Conservation (phyloP, 2,797 vertebrate species). For the Crocodylus rhombifer region DNA sequence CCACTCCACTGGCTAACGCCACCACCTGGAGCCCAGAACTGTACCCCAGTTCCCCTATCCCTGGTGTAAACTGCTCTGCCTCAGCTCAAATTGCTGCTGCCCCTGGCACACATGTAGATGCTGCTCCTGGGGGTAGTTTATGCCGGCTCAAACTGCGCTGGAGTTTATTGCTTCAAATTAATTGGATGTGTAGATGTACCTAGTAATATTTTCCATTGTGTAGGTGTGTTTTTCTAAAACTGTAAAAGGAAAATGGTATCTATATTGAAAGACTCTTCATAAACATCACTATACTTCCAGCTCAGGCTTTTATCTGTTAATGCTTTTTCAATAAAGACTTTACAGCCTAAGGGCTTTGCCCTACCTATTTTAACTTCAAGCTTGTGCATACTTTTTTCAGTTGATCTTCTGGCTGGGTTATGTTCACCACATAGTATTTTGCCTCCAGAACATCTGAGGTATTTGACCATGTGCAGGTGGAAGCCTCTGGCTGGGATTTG, state of each 20-base stretch:
- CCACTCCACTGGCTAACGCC: too few relatives aligned
- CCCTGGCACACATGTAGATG: too few relatives aligned
- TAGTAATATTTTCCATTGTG: not conserved
- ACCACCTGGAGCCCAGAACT: too few relatives aligned
- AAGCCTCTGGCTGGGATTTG: not conserved
- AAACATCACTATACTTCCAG: not conserved
- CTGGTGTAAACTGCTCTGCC: too few relatives aligned
- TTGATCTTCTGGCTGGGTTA: not conserved
- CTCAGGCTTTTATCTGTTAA: not conserved
- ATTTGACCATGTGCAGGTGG: not conserved
- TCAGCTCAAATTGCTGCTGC: too few relatives aligned
- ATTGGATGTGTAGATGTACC: too few relatives aligned
- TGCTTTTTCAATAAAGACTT: not conserved
- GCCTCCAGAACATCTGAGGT: not conserved
- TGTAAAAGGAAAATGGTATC: not conserved
- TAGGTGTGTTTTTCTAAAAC: too few relatives aligned
- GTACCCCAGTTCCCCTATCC: too few relatives aligned
- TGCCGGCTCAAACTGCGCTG: too few relatives aligned
- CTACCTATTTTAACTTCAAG: not conserved
- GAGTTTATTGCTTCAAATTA: too few relatives aligned
- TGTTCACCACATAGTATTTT: not conserved
- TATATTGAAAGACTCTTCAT: not conserved
- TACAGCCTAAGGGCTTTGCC: not conserved
- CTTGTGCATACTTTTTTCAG: not conserved
- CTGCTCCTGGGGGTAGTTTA: too few relatives aligned